Base-by-base conservation (phyloP, 1,140 invertebrate species). In the Papilio polyxenes region DNA sequence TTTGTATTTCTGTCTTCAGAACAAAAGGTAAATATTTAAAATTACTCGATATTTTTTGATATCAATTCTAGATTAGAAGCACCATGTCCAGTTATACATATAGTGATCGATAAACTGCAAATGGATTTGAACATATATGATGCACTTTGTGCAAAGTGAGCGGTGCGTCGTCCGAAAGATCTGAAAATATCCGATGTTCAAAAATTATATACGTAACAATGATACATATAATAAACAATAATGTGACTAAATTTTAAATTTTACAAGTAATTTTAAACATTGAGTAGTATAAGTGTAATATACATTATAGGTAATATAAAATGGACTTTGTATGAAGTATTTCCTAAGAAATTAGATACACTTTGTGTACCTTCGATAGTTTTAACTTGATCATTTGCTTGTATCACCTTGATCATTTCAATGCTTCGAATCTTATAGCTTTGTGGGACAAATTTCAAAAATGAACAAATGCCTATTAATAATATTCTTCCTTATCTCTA, bases 171-270 rank as follows among this genome's bases (percentile, higher is more conserved):
- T 91, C 90, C 91, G 87, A 80, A 56, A 75, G 81, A 85, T 87
- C 87, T 85, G 84, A 84, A 92, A 84, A 92, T 89, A 91, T 94
- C 93, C 87, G 87, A 93, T 92, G 93, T 94, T 94, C 93, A 94
- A 94, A 80, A 94, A 94, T 91, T 93, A 94, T 93, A 94, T 94
- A 94, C 93, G 93, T 94, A 94, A 94, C 92, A 88, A 91, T 90
- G 89, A 93, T 91, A 93, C 93, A 94, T 94, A 94, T 94, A 93
- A 92, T 92, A 88, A 90, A 92, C 90, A 91, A 93, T 92, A 94
- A 93, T 92, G 88, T 93, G 89, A 92, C 92, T 94, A 93, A 93
- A 91, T 87, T 88, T 80, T 92, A 91, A 91, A 90, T 92, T 93
- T 93, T 93, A 93, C 91, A 93, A 90, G 89, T 94, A 94, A 92